Percentiles rank a stretch among this genome's conserved stretches.
Evolutionary conservation across 2,888 invertebrate genomes (phyloP).

Genomic region (Dasypogon diadema): DNA sequence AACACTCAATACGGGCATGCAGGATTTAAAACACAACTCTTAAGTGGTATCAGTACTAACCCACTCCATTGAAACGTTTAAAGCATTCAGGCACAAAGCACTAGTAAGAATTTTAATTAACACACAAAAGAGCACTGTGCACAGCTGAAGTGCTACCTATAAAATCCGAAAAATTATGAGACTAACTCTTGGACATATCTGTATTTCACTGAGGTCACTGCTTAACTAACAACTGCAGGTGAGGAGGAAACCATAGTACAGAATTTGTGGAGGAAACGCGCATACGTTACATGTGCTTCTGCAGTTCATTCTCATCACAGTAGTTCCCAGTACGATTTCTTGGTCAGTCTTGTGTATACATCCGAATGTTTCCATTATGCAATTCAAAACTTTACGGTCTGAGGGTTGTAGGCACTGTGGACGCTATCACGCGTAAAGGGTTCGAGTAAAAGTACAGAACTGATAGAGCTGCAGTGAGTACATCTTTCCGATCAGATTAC

Average conservation of each 20-base stretch:
- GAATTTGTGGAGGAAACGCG: conserved; percentile 23
- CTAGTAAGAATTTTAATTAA: conserved; percentile 6
- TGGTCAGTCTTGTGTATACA: background rate
- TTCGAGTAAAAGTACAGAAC: background rate
- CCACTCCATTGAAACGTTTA: conserved; percentile 47
- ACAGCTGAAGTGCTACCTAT: conserved; percentile 9
- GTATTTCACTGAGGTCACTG: conserved; percentile 31
- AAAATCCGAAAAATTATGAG: background rate
- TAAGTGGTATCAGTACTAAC: conserved; percentile 17
- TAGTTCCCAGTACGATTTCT: background rate
- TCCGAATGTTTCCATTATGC: conserved; percentile 10
- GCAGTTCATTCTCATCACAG: background rate
- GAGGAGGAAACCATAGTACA: conserved; percentile 1
- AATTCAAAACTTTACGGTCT: conserved; percentile 44
- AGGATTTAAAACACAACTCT: background rate
- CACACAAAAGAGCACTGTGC: conserved; percentile 11
- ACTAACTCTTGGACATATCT: conserved; percentile 13
- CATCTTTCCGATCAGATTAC: conserved; percentile 18
- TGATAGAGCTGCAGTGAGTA: background rate
- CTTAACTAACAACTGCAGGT: conserved; percentile 5
- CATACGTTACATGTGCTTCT: background rate
- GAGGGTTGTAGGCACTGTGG: background rate
- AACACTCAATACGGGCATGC: background rate
- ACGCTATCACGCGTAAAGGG: conserved; percentile 15
- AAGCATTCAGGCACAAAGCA: conserved; percentile 16